These are phyloP conservation scores for Acrobasis suavella DNA, from an alignment of 2,888 invertebrate species.

Conservation along the genomic window DNA sequence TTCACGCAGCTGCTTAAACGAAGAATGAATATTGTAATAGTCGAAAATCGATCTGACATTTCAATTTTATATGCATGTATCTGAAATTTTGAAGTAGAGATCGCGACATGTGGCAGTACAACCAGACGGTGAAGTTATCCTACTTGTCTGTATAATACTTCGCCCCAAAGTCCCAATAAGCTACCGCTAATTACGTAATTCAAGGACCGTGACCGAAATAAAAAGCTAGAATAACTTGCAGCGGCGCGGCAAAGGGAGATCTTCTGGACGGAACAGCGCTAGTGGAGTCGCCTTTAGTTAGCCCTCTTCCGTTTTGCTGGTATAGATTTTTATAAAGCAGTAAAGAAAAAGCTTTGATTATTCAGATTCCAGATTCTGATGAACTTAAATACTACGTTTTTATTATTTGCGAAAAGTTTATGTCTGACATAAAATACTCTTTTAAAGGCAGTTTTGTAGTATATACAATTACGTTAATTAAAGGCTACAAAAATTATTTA, in stretches of 20 bases:
- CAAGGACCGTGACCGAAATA: constrained; percentile 74
- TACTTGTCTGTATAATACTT: constrained; percentile 3
- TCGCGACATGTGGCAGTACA: not conserved
- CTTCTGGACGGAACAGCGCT: constrained; percentile 34
- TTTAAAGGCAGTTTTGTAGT: too few relatives aligned
- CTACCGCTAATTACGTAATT: constrained; percentile 77
- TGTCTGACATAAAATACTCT: too few relatives aligned
- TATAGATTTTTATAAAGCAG: not conserved
- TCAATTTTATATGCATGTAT: too few relatives aligned
- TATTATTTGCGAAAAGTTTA: too few relatives aligned
- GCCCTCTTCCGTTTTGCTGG: not conserved
- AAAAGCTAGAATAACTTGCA: constrained; percentile 61
- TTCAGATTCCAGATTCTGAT: not conserved
- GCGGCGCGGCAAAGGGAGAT: constrained; percentile 57
- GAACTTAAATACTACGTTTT: too few relatives aligned
- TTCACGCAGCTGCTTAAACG: too few relatives aligned
- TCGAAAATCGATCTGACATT: not conserved
- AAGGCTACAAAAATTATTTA: too few relatives aligned
- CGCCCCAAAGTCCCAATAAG: constrained; percentile 59
- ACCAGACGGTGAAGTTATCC: not conserved
- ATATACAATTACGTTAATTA: too few relatives aligned
- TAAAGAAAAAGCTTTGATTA: not conserved
- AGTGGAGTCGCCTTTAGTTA: constrained; percentile 34
- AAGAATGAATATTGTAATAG: too few relatives aligned
- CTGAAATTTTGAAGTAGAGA: not conserved